phyloP scores from a whole-genome alignment of 2,113 vertebrate genomes.

The Tor tambroides region DNA sequence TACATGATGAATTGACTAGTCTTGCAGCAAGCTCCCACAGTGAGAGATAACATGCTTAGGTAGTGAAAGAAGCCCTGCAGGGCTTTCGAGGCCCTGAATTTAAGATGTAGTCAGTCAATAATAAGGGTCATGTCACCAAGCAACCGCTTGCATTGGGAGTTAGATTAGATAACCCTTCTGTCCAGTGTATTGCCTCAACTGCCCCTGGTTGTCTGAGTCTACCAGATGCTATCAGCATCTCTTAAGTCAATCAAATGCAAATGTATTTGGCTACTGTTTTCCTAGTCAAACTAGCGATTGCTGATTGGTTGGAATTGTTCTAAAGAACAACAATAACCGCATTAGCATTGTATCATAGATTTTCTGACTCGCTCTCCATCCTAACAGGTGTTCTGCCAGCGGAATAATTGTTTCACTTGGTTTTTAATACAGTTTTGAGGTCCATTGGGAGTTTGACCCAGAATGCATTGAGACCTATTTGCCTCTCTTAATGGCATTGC shows the following conservation, averaged over 20 bases:
- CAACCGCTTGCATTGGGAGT: conserved; percentile 39
- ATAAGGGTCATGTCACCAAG: conserved; percentile 38
- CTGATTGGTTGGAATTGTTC: not conserved
- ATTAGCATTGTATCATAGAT: not conserved
- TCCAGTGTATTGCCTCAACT: conserved; percentile 36
- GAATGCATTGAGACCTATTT: conserved; percentile 26
- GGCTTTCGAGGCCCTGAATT: not conserved
- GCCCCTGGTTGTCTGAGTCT: conserved; percentile 9
- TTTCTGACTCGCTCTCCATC: not conserved
- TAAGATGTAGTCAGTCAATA: conserved; percentile 31
- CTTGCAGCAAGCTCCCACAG: conserved; percentile 29
- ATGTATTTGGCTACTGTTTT: conserved; percentile 2
- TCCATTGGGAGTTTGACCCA: conserved; percentile 21
- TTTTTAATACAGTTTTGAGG: conserved; percentile 26
- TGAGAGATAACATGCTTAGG: conserved; percentile 26
- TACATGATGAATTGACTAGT: not conserved
- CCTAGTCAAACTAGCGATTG: not conserved
- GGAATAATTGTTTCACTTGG: not conserved
- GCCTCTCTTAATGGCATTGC: conserved; percentile 21
- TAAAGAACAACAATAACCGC: not conserved
- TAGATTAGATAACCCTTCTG: conserved; percentile 44
- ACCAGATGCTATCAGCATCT: conserved; percentile 8
- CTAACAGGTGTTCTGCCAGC: conserved; percentile 5
- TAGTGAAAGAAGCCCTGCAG: conserved; percentile 6
- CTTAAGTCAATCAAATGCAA: conserved; percentile 21